Conservation (phyloP, 1,140 invertebrate genomes). For the Trinorchestia longiramus region DNA sequence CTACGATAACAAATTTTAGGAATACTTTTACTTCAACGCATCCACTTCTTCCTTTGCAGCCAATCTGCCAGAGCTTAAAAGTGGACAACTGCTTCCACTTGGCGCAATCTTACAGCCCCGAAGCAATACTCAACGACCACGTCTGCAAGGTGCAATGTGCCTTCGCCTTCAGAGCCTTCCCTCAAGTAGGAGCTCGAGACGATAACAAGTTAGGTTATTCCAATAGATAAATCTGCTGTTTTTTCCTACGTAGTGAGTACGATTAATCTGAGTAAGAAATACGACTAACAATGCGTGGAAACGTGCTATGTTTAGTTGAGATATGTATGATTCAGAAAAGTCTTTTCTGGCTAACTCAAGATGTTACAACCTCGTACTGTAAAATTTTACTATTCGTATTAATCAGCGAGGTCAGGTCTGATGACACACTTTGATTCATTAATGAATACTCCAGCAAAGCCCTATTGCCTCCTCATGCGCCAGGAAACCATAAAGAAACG, state of each 20-base stretch:
- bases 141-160: conserved; percentile 76
- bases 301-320: neutral
- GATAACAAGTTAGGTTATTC: conserved; percentile 64
- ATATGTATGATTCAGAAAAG: neutral
- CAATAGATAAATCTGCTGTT: conserved; percentile 32
- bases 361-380: neutral
- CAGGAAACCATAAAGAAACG: neutral
- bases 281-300: neutral
- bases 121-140: conserved; percentile 72
- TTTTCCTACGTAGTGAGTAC: neutral
- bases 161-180: conserved; percentile 73
- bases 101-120: conserved; percentile 70
- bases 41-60: conserved; percentile 68
- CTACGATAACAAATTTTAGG: neutral
- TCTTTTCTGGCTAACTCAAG: neutral
- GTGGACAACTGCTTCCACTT: conserved; percentile 74
- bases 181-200: conserved; percentile 67
- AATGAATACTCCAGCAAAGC: neutral
- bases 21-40: neutral
- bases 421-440: neutral
- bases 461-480: neutral
- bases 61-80: conserved; percentile 74
- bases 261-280: neutral
- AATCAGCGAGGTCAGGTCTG: neutral
- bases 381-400: neutral